Conservation (phyloP, 2,797 vertebrate species). For the Pelochelys cantorii region DNA sequence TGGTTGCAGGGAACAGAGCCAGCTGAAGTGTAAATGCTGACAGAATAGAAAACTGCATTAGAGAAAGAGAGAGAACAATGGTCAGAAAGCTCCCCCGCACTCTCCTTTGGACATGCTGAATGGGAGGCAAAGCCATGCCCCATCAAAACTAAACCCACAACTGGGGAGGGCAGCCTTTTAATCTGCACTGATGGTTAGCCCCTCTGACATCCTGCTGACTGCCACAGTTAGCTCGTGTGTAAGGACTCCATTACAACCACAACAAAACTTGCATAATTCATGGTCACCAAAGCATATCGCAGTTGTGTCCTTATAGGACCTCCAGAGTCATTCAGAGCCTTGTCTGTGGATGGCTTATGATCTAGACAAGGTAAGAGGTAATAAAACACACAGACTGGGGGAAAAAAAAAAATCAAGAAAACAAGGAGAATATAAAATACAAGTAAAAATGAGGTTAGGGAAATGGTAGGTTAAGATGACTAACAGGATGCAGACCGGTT, state of each 20-base stretch:
- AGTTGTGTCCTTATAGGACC: background rate
- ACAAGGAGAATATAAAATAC: background rate
- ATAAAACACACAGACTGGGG: background rate
- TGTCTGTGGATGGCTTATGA: accelerated
- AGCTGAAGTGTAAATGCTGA: constrained; percentile 47
- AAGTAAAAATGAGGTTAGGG: background rate
- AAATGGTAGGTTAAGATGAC: no score
- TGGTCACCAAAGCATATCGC: background rate
- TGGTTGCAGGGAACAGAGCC: background rate
- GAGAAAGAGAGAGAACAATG: constrained; percentile 38
- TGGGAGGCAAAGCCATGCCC: background rate
- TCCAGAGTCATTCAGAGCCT: accelerated
- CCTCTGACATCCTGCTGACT: constrained; percentile 28
- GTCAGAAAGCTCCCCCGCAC: constrained; percentile 16
- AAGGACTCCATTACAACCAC: background rate
- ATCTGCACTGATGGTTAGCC: background rate
- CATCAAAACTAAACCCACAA: background rate
- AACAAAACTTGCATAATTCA: background rate
- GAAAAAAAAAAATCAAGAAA: background rate
- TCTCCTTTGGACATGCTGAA: constrained; percentile 43
- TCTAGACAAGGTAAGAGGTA: background rate
- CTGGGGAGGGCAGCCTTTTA: constrained; percentile 25
- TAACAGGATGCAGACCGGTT: background rate
- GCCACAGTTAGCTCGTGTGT: background rate
- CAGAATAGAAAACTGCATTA: background rate